phyloP scores from a whole-genome alignment of 2,797 vertebrate species.

The Thaleichthys pacificus region DNA sequence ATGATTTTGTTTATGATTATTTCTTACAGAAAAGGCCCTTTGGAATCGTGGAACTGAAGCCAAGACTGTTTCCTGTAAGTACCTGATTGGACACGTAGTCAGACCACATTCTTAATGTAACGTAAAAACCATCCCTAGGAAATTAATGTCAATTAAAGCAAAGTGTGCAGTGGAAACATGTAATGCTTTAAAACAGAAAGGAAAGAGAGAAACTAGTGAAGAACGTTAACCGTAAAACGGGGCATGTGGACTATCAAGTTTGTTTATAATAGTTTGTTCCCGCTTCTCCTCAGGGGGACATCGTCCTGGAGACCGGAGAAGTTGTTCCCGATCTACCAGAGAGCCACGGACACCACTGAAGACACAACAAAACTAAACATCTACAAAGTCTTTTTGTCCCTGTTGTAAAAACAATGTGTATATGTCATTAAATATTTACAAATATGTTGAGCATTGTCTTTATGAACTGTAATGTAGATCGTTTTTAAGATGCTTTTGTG shows the following conservation, averaged over 20 bases:
- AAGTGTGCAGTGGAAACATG: too few species aligned
- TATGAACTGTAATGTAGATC: background rate
- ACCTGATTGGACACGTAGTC: constrained; percentile 9
- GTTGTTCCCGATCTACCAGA: constrained; percentile 80
- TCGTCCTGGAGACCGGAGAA: constrained; percentile 86
- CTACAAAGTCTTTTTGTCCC: constrained; percentile 29
- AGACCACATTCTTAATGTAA: background rate
- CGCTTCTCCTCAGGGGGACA: constrained; percentile 80
- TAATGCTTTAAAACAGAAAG: too few species aligned
- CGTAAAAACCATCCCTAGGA: too few species aligned
- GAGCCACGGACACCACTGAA: constrained; percentile 79
- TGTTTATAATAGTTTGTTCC: background rate
- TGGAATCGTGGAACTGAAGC: constrained; percentile 74
- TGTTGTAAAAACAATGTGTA: constrained; percentile 70
- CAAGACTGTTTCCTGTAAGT: constrained; percentile 86
- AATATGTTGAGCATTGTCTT: constrained; percentile 1
- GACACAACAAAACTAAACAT: constrained; percentile 57
- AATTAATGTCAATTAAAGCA: too few species aligned
- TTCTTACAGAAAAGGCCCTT: constrained; percentile 75
- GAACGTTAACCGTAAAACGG: too few species aligned
- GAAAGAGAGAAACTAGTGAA: too few species aligned
- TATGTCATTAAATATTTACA: constrained; percentile 70
- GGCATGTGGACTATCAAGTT: background rate
- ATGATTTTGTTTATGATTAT: too few species aligned
- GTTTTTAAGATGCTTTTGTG: too few species aligned